Conservation (phyloP, 2,888 invertebrate species). For the Acanthosepion pharaonis region DNA sequence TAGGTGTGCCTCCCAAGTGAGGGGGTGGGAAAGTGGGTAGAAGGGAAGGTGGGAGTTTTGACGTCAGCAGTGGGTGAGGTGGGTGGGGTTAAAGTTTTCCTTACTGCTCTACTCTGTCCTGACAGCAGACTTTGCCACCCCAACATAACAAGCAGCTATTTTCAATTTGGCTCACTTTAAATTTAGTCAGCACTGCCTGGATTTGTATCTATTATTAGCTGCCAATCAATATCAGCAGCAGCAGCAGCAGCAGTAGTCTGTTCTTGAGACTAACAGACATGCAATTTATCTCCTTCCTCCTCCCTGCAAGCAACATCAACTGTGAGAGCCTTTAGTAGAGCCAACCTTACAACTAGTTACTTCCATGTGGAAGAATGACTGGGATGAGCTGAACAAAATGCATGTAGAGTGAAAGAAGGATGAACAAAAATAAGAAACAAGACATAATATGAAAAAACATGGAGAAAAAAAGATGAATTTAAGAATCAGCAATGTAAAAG, state of each 20-base stretch:
- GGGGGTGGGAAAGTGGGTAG: not conserved
- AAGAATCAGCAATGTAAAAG: too few relatives aligned
- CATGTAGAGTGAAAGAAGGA: too few relatives aligned
- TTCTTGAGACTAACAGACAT: not conserved
- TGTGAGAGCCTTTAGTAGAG: too few relatives aligned
- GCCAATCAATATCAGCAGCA: not conserved
- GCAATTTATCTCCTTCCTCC: too few relatives aligned
- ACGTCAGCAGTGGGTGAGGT: not conserved
- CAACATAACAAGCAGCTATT: slow-evolving; percentile 21
- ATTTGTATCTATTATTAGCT: not conserved
- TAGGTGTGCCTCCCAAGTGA: not conserved
- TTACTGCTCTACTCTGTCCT: not conserved
- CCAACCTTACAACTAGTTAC: not conserved
- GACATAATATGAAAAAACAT: too few relatives aligned
- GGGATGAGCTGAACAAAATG: not conserved
- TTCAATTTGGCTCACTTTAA: slow-evolving; percentile 43
- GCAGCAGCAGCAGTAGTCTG: not conserved
- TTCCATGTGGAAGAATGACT: not conserved
- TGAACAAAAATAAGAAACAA: too few relatives aligned
- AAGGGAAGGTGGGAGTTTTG: not conserved
- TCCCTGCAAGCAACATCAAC: too few relatives aligned
- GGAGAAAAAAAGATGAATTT: too few relatives aligned
- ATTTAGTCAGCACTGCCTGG: slow-evolving; percentile 36
- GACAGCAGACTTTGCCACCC: not conserved
- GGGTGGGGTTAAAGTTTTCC: not conserved